Evolutionary conservation across 2,113 vertebrate species (phyloP).

Genomic region (Oceanites oceanicus): DNA sequence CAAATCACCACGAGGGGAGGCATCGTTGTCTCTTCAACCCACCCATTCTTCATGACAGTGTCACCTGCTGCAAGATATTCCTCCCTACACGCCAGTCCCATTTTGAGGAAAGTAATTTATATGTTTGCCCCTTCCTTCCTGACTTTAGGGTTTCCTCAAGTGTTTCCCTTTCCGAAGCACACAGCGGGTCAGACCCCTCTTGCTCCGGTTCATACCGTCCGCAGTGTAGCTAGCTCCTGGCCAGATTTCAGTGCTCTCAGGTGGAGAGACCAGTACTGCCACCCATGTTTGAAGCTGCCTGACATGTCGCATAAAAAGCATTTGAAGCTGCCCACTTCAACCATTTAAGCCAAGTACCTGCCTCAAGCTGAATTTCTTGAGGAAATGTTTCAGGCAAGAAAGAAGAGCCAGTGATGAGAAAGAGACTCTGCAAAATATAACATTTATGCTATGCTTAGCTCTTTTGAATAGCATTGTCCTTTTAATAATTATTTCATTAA

Average conservation of each 20-base stretch:
- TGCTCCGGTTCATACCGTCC: background rate
- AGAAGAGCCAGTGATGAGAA: background rate
- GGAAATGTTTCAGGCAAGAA: background rate
- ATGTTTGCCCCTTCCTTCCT: background rate
- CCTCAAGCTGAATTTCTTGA: background rate
- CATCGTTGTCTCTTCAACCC: background rate
- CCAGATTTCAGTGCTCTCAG: background rate
- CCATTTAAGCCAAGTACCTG: background rate
- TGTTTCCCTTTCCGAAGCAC: background rate
- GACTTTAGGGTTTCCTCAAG: background rate
- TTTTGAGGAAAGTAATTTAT: background rate
- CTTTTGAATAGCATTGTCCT: background rate
- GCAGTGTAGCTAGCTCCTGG: background rate
- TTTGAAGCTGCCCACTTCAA: background rate
- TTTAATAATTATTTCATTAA: background rate
- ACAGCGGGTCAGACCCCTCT: background rate
- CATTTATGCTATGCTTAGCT: background rate
- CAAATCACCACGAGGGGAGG: background rate
- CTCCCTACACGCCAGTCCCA: background rate
- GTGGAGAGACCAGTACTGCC: background rate
- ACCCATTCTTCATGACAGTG: background rate
- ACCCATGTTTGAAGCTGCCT: background rate
- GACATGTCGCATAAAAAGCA: background rate
- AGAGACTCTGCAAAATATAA: background rate
- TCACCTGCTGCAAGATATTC: background rate